Conservation (phyloP, 2,888 invertebrate genomes). For the Acleris laterana region DNA sequence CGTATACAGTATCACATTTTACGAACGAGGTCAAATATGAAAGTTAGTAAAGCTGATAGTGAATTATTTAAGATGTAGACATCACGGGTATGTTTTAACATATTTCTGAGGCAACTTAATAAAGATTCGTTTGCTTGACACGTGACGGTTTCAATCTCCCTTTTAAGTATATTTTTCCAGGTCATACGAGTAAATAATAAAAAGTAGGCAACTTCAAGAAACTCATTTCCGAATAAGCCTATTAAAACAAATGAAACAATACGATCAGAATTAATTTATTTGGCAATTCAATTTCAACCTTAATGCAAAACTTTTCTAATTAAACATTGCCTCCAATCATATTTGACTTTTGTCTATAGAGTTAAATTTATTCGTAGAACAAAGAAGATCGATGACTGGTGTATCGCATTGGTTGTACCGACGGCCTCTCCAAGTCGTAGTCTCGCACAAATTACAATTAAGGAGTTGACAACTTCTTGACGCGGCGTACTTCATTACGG, state of each 20-base stretch:
- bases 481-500: conserved; percentile 17
- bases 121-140: no score
- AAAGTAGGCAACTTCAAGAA: background rate
- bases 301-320: conserved; percentile 43
- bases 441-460: conserved; percentile 29
- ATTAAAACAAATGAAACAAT: conserved; percentile 16
- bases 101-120: no score
- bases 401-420: conserved; percentile 29
- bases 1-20: background rate
- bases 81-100: no score
- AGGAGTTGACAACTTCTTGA: conserved; percentile 24
- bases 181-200: background rate
- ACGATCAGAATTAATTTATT: conserved; percentile 24
- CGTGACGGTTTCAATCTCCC: no score
- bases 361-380: conserved; percentile 40
- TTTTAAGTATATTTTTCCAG: no score
- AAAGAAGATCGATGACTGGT: conserved; percentile 40
- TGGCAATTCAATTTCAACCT: conserved; percentile 39
- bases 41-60: no score
- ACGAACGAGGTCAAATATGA: no score
- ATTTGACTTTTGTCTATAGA: conserved; percentile 42
- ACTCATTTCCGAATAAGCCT: conserved; percentile 8
- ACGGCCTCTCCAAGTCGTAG: conserved; percentile 3
- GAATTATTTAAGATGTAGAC: no score
- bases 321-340: conserved; percentile 42